phyloP scores from a whole-genome alignment of 2,888 invertebrate species.

The Gymnoscelis rufifasciata region DNA sequence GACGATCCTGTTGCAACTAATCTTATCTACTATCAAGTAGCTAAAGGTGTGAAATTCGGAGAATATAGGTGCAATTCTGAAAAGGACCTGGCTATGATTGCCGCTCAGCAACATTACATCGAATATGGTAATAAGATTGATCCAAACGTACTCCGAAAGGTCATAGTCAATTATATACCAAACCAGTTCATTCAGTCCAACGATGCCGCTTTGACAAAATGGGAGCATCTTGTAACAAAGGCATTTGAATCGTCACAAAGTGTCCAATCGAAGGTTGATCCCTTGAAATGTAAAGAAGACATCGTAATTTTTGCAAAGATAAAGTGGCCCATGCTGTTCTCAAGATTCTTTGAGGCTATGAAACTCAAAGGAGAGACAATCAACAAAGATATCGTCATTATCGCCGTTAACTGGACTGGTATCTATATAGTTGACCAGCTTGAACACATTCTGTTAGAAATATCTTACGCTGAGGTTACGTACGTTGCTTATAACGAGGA shows the following conservation, averaged over 20 bases:
- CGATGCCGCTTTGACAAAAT: conserved; percentile 81
- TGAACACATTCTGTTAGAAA: conserved; percentile 92
- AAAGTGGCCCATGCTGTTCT: conserved; percentile 97
- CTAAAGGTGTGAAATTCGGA: conserved; percentile 92
- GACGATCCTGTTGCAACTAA: conserved; percentile 90
- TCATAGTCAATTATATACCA: conserved; percentile 89
- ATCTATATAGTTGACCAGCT: conserved; percentile 94
- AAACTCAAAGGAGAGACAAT: conserved; percentile 84
- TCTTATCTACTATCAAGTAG: conserved; percentile 93
- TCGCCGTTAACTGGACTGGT: conserved; percentile 96
- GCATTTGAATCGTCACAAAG: conserved; percentile 86
- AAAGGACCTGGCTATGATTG: conserved; percentile 91
- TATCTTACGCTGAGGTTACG: conserved; percentile 91
- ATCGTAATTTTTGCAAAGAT: conserved; percentile 94
- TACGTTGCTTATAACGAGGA: conserved; percentile 82
- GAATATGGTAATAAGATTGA: conserved; percentile 86
- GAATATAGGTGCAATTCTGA: conserved; percentile 93
- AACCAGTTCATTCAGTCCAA: conserved; percentile 83
- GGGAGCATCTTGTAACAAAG: conserved; percentile 85
- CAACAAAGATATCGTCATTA: conserved; percentile 86
- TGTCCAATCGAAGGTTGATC: conserved; percentile 82
- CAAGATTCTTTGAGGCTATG: conserved; percentile 95
- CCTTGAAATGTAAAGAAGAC: conserved; percentile 89
- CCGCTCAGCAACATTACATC: conserved; percentile 94
- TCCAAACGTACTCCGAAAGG: conserved; percentile 82